These are phyloP conservation scores for Dicranocentrus wangi DNA, from an alignment of 2,888 invertebrate genomes.

Conservation along the genomic window DNA sequence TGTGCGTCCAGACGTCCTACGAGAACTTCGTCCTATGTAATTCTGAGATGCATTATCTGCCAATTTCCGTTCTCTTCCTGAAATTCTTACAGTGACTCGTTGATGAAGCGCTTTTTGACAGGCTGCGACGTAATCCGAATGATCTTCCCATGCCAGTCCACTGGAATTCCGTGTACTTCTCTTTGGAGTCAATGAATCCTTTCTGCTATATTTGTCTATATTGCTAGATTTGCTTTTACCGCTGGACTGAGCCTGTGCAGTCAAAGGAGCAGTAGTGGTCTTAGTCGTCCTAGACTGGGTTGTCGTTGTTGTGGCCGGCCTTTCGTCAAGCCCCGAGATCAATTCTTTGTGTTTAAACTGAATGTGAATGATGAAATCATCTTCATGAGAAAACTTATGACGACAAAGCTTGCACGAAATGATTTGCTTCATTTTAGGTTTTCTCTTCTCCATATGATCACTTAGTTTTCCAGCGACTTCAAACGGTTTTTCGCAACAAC, in stretches of 20 bases:
- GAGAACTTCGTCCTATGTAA: background rate
- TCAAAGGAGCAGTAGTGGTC: too few species aligned
- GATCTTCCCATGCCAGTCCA: too few species aligned
- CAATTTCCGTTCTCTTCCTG: constrained; percentile 6
- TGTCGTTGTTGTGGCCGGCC: too few species aligned
- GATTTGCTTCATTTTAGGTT: constrained; percentile 19
- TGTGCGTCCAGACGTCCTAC: background rate
- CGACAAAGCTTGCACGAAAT: constrained; percentile 44
- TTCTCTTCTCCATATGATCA: constrained; percentile 33
- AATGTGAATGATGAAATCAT: constrained; percentile 45
- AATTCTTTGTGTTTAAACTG: constrained; percentile 41
- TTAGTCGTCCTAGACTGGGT: too few species aligned
- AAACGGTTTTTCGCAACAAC: constrained; percentile 32
- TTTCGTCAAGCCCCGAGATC: too few species aligned
- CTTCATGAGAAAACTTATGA: constrained; percentile 41
- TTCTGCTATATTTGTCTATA: too few species aligned
- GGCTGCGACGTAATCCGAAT: too few species aligned
- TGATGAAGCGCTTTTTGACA: background rate
- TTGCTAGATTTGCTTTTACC: too few species aligned
- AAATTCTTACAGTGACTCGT: background rate
- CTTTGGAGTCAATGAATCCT: too few species aligned
- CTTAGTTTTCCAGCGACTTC: too few species aligned
- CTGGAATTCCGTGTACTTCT: too few species aligned
- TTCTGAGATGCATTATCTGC: constrained; percentile 31
- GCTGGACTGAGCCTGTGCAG: too few species aligned